Evolutionary conservation across 2,797 vertebrate species (phyloP).

Genomic region (Cossypha caffra): DNA sequence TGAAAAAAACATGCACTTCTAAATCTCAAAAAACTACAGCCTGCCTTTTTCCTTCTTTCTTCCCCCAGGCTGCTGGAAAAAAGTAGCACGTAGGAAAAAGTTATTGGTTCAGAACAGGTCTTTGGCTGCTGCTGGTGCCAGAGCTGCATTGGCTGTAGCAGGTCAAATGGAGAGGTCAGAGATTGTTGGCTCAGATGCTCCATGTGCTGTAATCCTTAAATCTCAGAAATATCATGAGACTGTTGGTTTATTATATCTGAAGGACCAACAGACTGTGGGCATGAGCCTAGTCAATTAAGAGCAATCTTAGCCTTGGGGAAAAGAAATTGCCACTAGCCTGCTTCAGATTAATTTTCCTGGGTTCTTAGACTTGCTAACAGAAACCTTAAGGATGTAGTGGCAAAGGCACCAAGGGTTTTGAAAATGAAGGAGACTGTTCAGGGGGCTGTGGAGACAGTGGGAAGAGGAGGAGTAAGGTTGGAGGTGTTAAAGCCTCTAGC

Average conservation of each 20-base stretch:
- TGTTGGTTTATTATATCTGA: not conserved
- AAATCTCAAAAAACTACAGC: not conserved
- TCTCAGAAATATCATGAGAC: not conserved
- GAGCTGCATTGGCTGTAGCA: not conserved
- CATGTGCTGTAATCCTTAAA: not conserved
- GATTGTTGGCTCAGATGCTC: not conserved
- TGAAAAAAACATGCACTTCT: not conserved
- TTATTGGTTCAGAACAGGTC: not conserved
- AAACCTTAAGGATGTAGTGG: not conserved
- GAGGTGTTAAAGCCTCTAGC: not conserved
- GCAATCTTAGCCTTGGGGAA: not conserved
- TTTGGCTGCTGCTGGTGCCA: slow-evolving; percentile 31
- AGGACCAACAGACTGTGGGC: not conserved
- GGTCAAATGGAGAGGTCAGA: slow-evolving; percentile 16
- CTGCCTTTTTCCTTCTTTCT: not conserved
- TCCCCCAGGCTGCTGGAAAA: not conserved
- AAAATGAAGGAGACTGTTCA: not conserved
- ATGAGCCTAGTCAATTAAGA: not conserved
- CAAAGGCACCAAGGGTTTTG: not conserved
- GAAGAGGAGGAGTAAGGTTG: not conserved
- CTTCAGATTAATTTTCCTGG: not conserved
- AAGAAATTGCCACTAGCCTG: not conserved
- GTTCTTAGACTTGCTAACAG: not conserved
- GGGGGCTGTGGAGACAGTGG: not conserved
- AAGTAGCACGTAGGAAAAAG: not conserved